Evolutionary conservation across 1,140 invertebrate genomes (phyloP).

Genomic region (Thaumetopoea pityocampa): DNA sequence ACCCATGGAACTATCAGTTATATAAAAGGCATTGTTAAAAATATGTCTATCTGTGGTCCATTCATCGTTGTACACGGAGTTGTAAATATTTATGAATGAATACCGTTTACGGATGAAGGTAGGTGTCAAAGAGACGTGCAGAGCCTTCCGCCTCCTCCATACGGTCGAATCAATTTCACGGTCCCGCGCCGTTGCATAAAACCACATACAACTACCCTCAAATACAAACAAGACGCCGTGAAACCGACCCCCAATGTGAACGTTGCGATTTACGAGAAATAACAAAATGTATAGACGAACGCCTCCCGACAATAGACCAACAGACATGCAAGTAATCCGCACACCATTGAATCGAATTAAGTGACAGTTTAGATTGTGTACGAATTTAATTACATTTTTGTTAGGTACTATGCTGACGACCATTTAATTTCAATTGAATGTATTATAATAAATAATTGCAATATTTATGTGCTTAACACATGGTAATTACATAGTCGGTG

Average conservation of each 20-base stretch:
- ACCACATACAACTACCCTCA: slow-evolving; percentile 50
- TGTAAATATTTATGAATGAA: slow-evolving; percentile 36
- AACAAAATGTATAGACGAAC: slow-evolving; percentile 56
- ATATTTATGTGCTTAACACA: too few species aligned
- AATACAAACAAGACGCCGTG: slow-evolving; percentile 38
- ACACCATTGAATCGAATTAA: slow-evolving; percentile 46
- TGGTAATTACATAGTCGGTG: too few species aligned
- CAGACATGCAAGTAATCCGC: slow-evolving; percentile 27
- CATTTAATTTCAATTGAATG: slow-evolving; percentile 38
- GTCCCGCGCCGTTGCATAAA: slow-evolving; percentile 62
- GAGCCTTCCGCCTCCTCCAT: slow-evolving; percentile 49
- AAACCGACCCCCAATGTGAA: slow-evolving; percentile 33
- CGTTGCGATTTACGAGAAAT: slow-evolving; percentile 37
- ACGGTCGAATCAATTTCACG: slow-evolving; percentile 61
- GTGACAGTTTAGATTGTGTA: slow-evolving; percentile 40
- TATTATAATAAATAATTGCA: too few species aligned
- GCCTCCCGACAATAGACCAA: slow-evolving; percentile 51
- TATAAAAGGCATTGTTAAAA: slow-evolving; percentile 12
- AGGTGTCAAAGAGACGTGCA: slow-evolving; percentile 23
- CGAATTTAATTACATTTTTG: slow-evolving; percentile 36
- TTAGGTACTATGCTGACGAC: slow-evolving; percentile 28
- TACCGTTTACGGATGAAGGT: slow-evolving; percentile 37
- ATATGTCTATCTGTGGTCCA: slow-evolving; percentile 39
- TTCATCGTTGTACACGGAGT: slow-evolving; percentile 37
- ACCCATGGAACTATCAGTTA: slow-evolving; percentile 9